These are phyloP conservation scores for Yponomeuta sedellus DNA, from an alignment of 2,888 invertebrate genomes.

Conservation along the genomic window DNA sequence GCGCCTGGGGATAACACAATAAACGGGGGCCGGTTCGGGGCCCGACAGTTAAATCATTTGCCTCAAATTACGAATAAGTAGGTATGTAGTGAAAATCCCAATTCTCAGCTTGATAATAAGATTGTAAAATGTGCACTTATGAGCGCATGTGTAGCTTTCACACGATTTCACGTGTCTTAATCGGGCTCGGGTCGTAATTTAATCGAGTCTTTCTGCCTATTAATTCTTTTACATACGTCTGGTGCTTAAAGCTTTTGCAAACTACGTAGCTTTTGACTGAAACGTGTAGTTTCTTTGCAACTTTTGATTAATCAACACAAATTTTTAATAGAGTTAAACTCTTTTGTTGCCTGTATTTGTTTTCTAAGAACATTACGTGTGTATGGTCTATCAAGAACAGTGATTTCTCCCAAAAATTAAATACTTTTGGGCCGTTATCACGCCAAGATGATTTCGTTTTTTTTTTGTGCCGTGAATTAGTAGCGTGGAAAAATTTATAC, in stretches of 20 bases:
- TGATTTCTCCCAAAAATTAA: no score
- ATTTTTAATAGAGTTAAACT: no score
- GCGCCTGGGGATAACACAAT: constrained; percentile 34
- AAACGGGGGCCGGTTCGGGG: constrained; percentile 26
- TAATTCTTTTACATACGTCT: background rate
- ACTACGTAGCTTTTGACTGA: background rate
- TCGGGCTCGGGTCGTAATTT: background rate
- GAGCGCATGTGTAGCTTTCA: constrained; percentile 35
- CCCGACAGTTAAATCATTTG: constrained; percentile 16
- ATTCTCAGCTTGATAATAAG: constrained; percentile 16
- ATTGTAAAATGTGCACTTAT: constrained; percentile 2
- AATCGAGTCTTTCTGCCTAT: no score
- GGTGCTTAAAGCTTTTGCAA: background rate
- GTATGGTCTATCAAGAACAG: no score
- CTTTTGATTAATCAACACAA: no score
- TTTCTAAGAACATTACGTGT: no score
- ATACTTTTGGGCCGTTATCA: no score
- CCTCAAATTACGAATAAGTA: background rate
- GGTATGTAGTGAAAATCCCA: constrained; percentile 17
- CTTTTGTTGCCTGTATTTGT: no score
- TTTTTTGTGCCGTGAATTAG: no score
- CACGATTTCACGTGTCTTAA: constrained; percentile 37
- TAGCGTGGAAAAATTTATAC: no score
- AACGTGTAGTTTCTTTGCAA: no score
- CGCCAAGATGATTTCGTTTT: no score